Conservation (phyloP, 2,888 invertebrate species). For the Polylopha cassiicola region DNA sequence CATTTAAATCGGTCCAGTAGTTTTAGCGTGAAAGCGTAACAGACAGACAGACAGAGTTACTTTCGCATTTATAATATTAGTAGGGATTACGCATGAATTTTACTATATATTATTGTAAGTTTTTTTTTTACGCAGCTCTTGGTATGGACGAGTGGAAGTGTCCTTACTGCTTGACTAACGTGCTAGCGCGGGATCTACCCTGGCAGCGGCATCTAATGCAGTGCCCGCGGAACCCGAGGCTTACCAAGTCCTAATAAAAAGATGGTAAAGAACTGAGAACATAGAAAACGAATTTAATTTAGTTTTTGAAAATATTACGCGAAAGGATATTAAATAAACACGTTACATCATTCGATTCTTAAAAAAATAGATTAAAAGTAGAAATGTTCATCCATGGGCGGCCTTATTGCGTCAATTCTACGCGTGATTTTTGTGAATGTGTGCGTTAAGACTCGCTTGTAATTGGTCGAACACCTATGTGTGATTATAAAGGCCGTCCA, state of each 20-base stretch:
- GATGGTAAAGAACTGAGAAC: slow-evolving; percentile 17
- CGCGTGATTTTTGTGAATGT: not conserved
- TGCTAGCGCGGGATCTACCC: slow-evolving; percentile 84
- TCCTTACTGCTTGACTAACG: slow-evolving; percentile 89
- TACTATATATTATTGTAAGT: too few species aligned
- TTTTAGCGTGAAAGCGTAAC: too few species aligned
- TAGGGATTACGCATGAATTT: too few species aligned
- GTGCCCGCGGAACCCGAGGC: slow-evolving; percentile 64
- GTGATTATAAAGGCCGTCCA: slow-evolving; percentile 4
- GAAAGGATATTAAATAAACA: too few species aligned
- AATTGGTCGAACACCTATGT: slow-evolving; percentile 2
- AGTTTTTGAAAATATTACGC: slow-evolving; percentile 4
- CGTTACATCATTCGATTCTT: too few species aligned
- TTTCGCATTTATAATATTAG: too few species aligned
- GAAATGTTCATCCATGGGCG: not conserved
- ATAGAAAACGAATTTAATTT: too few species aligned
- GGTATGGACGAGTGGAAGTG: slow-evolving; percentile 85
- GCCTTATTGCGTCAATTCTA: slow-evolving; percentile 5
- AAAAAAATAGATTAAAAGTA: not conserved
- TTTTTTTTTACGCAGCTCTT: slow-evolving; percentile 42
- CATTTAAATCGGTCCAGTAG: too few species aligned
- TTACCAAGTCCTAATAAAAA: slow-evolving; percentile 38
- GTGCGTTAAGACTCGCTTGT: not conserved
- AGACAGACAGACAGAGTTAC: too few species aligned
- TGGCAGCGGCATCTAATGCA: slow-evolving; percentile 90